Base-by-base conservation (phyloP, 2,113 vertebrate genomes). In the Nerophis ophidion region DNA sequence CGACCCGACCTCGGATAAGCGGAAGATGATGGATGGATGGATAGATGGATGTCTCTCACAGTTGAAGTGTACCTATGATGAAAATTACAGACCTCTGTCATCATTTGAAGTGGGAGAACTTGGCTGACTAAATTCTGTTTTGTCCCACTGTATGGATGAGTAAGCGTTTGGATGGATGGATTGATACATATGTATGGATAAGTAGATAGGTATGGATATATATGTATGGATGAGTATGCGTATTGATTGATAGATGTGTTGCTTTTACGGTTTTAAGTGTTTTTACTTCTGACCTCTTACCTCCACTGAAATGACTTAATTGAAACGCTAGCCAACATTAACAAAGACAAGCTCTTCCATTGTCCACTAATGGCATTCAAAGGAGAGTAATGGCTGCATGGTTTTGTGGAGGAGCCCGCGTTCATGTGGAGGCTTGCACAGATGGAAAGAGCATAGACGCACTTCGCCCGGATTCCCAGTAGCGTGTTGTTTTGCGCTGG, bases 401-500 rank as follows among this genome's bases (percentile, higher is more conserved):
- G 87, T 89, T 92, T 83, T 90, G 91, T 92, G 91, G 92, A 85
- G 84, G 90, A 89, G 84, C 91, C 89, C 83, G 89, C 91, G 94
- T 94, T 94, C 92, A 93, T 88, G 86, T 73, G 76, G 84, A 75
- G 89, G 84, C 89, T 87, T 84, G 87, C 88, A 82, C 86, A 87
- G 82, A 88, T 88, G 72, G 86, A 85, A 47, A 87, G 87, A 92
- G 92, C 85, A 82, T 82, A 86, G 87, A 92, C 82, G 91, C 83
- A 87, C 89, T 87, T 88, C 80, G 85, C 86, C 82, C 87, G 87
- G 92, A 91, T 95, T 95, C 93, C 91, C 92, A 92, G 89, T 93
- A 95, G 92, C 90, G 92, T 93, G 93, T 93, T 94, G 94, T 94
- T 94, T 94, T 92, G 92, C 86, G 92, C 89, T 90, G 90, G 92